Conservation (phyloP, 2,888 invertebrate genomes). For the Tinea trinotella region DNA sequence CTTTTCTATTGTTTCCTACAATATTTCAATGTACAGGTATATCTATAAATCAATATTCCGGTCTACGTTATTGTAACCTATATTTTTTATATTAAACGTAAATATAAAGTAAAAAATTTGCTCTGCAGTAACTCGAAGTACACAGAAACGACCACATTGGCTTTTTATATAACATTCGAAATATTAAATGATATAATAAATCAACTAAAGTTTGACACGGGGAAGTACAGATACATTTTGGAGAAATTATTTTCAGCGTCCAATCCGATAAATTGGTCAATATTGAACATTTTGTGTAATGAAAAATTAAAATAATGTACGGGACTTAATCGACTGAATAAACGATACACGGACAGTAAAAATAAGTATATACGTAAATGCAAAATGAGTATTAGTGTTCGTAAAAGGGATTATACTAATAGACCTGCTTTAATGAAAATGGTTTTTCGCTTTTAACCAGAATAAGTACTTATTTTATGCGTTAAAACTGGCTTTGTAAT, state of each 20-base stretch:
- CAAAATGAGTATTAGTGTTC: constrained; percentile 9
- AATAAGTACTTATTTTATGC: constrained; percentile 12
- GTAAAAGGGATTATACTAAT: constrained; percentile 13
- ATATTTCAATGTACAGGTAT: constrained; percentile 12
- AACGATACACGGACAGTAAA: constrained; percentile 1
- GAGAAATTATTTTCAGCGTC: constrained; percentile 13
- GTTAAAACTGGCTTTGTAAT: constrained; percentile 5
- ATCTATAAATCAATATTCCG: constrained; percentile 10
- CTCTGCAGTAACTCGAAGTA: constrained; percentile 5
- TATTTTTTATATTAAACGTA: not conserved
- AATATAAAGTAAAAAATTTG: not conserved
- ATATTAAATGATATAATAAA: constrained; percentile 7
- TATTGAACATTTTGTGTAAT: constrained; percentile 12
- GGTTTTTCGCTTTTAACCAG: constrained; percentile 14
- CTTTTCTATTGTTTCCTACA: constrained; percentile 5
- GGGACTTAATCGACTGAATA: constrained; percentile 7
- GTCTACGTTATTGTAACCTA: not conserved
- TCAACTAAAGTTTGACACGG: constrained; percentile 14
- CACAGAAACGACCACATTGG: not conserved
- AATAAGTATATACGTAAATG: constrained; percentile 7
- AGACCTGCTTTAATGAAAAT: not conserved
- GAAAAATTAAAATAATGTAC: constrained; percentile 13
- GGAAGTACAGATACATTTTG: constrained; percentile 1
- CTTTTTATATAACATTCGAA: not conserved
- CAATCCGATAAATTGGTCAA: constrained; percentile 14